Evolutionary conservation across 2,888 invertebrate genomes (phyloP).

Genomic region (Caenorhabditis doughertyi): DNA sequence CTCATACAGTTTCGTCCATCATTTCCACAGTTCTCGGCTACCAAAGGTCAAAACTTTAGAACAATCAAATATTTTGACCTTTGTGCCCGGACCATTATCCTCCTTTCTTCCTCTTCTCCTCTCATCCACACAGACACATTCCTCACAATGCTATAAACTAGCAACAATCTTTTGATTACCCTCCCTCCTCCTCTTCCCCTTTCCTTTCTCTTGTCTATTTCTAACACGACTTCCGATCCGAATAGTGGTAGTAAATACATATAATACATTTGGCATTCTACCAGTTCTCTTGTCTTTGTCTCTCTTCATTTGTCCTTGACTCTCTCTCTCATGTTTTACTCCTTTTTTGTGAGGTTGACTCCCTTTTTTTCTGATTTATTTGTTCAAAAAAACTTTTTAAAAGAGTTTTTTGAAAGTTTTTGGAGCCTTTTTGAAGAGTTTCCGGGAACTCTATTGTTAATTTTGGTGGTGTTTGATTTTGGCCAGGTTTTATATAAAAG

Average conservation of each 20-base stretch:
- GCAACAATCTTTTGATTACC: constrained; percentile 26
- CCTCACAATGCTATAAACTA: not conserved
- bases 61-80: not conserved
- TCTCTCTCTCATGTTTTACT: not conserved
- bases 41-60: too few relatives aligned
- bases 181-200: too few relatives aligned
- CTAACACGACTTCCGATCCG: constrained; percentile 3
- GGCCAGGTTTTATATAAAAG: too few relatives aligned
- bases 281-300: not conserved
- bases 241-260: too few relatives aligned
- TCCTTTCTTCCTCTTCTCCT: not conserved
- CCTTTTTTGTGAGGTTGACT: not conserved
- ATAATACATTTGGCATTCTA: constrained; percentile 8
- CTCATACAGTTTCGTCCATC: too few relatives aligned
- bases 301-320: constrained; percentile 2
- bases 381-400: constrained; percentile 3
- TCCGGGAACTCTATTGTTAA: too few relatives aligned
- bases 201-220: too few relatives aligned
- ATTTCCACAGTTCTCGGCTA: too few relatives aligned
- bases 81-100: not conserved
- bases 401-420: not conserved
- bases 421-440: too few relatives aligned
- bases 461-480: too few relatives aligned
- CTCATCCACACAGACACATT: not conserved
- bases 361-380: constrained; percentile 23